Conservation (phyloP, 2,113 vertebrate species). For the Elephantulus edwardii region DNA sequence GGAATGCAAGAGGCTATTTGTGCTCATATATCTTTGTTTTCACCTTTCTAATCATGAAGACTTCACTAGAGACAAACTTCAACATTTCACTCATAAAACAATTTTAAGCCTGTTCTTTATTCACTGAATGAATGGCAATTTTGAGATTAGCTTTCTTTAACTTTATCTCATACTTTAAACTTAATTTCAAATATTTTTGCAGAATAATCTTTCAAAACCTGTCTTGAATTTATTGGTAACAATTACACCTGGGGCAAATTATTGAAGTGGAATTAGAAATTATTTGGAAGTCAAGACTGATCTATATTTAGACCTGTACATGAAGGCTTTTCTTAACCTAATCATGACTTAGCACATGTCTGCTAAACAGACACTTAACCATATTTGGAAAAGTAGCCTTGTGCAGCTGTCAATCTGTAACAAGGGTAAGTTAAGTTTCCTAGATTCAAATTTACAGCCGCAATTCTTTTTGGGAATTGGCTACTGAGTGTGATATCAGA, state of each 20-base stretch:
- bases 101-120: too few species aligned
- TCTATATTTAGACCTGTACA: background rate
- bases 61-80: too few species aligned
- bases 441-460: background rate
- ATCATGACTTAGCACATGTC: background rate
- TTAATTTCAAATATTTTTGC: too few species aligned
- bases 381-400: background rate
- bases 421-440: background rate
- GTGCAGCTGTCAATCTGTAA: background rate
- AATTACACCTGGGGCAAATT: background rate
- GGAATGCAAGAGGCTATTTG: background rate
- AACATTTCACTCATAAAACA: too few species aligned
- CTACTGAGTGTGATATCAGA: too few species aligned
- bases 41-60: too few species aligned
- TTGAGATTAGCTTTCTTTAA: too few species aligned
- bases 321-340: background rate
- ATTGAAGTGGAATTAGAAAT: constrained; percentile 1
- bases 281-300: background rate
- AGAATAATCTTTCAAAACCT: too few species aligned
- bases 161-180: too few species aligned
- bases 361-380: background rate
- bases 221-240: background rate
- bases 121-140: too few species aligned
- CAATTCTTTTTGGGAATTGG: background rate
- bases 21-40: too few species aligned